Base-by-base conservation (phyloP, 2,797 vertebrate species). In the Iguana delicatissima region DNA sequence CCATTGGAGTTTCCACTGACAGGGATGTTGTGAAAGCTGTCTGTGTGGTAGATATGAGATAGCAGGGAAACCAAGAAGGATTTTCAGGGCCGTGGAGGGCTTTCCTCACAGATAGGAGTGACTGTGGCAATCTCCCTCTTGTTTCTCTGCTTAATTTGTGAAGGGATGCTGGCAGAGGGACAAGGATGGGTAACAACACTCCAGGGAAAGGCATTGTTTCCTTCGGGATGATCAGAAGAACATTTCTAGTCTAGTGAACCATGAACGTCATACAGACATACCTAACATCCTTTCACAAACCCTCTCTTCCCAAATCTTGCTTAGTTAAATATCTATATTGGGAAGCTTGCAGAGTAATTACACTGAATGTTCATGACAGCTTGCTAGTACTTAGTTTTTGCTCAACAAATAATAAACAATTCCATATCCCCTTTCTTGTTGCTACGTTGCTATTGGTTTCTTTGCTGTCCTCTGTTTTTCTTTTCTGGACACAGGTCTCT, bases 341-440 rank as follows among this genome's bases (percentile, higher is more conserved):
- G 93, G 93, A 92, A 94, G 93, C 93, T 94, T 94, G 93, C 93
- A 95, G 90, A 92, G 89, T 92, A 94, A 94, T 67, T 0, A 87
- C 89, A 50, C 76, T 91, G 86, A 90, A 88, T 91, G 73, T 87
- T 50, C 50, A 92, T 0, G n/a, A 72, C 67, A 91, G 92, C 88
- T 85, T 13, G 0, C 76, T 32, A 89, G 86, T 91, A 84, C 29
- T 72, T 91, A 14, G 83, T 1, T 24, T 64, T 90, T 81, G 52
- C 82, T 59, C 72, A 64, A 35, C 81, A 77, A 76, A 84, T 46
- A 72, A 13, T 50, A 46, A 91, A 24, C n/a, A 9, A 77, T 76
- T 81, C 46, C 12, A 7, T 86, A 79, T 84, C 52, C 73, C 42
- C 52, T 74, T 89, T 80, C 35, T 59, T 84, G 38, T 29, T 14